These are phyloP conservation scores for Lucilia sericata DNA, from an alignment of 1,140 invertebrate genomes.

Conservation along the genomic window DNA sequence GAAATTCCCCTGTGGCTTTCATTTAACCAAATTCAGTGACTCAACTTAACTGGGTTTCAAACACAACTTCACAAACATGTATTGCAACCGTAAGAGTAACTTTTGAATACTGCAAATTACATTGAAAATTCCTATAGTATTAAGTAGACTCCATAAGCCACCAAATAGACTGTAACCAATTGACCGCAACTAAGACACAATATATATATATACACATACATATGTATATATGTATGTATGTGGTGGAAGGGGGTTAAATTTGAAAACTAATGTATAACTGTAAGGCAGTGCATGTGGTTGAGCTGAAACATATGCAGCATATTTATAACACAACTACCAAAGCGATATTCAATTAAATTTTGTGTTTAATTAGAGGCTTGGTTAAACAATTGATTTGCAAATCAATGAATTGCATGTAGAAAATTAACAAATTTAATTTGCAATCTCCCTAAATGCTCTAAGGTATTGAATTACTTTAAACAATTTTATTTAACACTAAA, in stretches of 20 bases:
- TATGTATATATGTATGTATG: too few relatives aligned
- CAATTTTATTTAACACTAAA: background rate
- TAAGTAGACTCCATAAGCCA: background rate
- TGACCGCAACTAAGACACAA: constrained; percentile 22
- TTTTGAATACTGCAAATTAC: constrained; percentile 19
- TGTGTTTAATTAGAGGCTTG: constrained; percentile 4
- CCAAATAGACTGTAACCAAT: background rate
- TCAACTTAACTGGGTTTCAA: too few relatives aligned
- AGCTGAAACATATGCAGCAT: background rate
- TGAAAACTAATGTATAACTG: too few relatives aligned
- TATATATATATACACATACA: too few relatives aligned
- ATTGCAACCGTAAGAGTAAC: background rate
- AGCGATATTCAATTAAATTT: constrained; percentile 6
- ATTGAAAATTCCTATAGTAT: constrained; percentile 30
- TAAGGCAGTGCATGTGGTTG: too few relatives aligned
- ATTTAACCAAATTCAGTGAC: too few relatives aligned
- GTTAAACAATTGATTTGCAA: background rate
- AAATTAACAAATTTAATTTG: background rate
- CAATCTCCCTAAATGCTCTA: background rate
- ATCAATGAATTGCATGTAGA: background rate
- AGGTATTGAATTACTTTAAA: background rate
- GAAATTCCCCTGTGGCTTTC: too few relatives aligned
- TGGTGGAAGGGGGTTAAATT: too few relatives aligned
- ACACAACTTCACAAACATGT: too few relatives aligned
- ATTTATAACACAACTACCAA: background rate